phyloP scores from a whole-genome alignment of 2,797 vertebrate genomes.

The Cuculus canorus region DNA sequence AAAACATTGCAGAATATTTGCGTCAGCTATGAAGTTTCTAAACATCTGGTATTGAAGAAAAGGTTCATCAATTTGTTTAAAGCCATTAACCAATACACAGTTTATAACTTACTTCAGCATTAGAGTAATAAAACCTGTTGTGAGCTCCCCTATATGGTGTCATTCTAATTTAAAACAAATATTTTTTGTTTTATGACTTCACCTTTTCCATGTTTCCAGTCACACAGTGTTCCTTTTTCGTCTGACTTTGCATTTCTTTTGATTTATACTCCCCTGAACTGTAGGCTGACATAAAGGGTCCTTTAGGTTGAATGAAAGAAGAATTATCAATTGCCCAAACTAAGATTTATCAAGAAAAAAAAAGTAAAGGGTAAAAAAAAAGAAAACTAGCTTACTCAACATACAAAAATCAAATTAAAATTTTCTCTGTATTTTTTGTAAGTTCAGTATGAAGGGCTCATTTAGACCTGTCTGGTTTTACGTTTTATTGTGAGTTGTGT shows the following conservation, averaged over 20 bases:
- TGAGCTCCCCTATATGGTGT: conserved; percentile 2
- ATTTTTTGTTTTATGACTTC: conserved; percentile 6
- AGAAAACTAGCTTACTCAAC: not conserved
- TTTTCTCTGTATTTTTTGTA: not conserved
- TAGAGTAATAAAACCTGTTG: not conserved
- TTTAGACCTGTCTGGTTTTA: not conserved
- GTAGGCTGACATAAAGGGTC: conserved; percentile 26
- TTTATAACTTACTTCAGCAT: not conserved
- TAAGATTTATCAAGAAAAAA: not conserved
- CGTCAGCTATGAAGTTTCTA: not conserved
- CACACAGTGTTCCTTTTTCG: conserved; percentile 51
- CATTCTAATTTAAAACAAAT: conserved; percentile 35
- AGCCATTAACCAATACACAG: not conserved
- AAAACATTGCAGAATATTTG: not conserved
- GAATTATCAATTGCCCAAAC: conserved; percentile 45
- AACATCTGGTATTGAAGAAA: not conserved
- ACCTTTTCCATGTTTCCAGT: conserved; percentile 35
- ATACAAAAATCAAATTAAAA: not conserved
- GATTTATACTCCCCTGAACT: conserved; percentile 48
- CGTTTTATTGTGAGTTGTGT: not conserved
- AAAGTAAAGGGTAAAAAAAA: not conserved
- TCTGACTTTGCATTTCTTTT: conserved; percentile 33
- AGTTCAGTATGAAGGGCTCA: not conserved
- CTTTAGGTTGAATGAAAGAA: conserved; percentile 54
- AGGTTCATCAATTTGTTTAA: not conserved